phyloP scores from a whole-genome alignment of 2,888 invertebrate species.

The Cryptops parisi region DNA sequence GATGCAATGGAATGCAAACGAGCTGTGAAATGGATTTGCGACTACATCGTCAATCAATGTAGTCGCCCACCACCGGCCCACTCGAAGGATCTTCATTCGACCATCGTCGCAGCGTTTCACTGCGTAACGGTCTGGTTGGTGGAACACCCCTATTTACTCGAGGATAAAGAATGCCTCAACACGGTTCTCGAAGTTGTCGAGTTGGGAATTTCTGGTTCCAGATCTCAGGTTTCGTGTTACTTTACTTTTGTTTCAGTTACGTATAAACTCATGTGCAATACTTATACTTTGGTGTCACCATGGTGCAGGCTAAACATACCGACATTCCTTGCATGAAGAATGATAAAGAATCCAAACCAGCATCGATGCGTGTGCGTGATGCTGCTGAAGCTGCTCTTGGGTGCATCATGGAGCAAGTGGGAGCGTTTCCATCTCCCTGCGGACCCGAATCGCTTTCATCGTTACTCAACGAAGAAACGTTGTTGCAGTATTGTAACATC shows the following conservation, averaged over 20 bases:
- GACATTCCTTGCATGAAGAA: slow-evolving; percentile 85
- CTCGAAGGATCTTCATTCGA: slow-evolving; percentile 82
- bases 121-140: slow-evolving; percentile 64
- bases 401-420: slow-evolving; percentile 77
- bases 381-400: slow-evolving; percentile 90
- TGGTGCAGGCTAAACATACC: slow-evolving; percentile 53
- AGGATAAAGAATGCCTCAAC: slow-evolving; percentile 81
- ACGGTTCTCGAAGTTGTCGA: slow-evolving; percentile 94
- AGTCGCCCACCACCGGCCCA: slow-evolving; percentile 85
- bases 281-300: slow-evolving; percentile 9
- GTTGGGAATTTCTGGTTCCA: slow-evolving; percentile 90
- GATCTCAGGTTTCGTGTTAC: slow-evolving; percentile 41
- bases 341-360: slow-evolving; percentile 90
- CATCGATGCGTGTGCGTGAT: slow-evolving; percentile 92
- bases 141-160: slow-evolving; percentile 73
- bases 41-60: slow-evolving; percentile 92
- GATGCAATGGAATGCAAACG: slow-evolving; percentile 79
- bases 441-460: slow-evolving; percentile 74
- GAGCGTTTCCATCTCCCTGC: slow-evolving; percentile 68
- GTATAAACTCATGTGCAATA: neutral
- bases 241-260: neutral
- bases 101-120: slow-evolving; percentile 54
- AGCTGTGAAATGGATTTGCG: slow-evolving; percentile 94
- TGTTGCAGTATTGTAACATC: slow-evolving; percentile 58
- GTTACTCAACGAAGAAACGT: slow-evolving; percentile 69